Base-by-base conservation (phyloP, 64 coral and sea anemone genomes). In the Montipora efflorescens region DNA sequence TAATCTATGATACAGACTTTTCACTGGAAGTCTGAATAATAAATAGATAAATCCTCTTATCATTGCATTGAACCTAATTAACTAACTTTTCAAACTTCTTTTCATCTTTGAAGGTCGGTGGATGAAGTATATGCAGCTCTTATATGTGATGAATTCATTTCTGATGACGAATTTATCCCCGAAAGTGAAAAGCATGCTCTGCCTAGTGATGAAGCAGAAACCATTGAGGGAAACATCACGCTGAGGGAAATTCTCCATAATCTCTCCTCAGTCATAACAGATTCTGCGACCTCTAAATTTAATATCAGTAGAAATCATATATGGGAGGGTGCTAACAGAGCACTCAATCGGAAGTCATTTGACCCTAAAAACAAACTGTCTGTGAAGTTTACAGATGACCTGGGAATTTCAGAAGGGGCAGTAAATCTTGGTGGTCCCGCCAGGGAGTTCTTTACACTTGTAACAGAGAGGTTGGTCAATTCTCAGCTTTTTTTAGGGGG, bases 301-400 rank as follows among this genome's bases (percentile, higher is more conserved):
- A 92, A 82, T 46, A 92, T 84, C 14, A 92, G 90, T 57, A 92
- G 90, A 75, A 92, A 83, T 92, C 90, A 92, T 14, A 75, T 83
- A 19, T 92, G 79, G 80, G 90, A 92, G 78, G 78, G 90, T 81
- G 73, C 92, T 19, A 82, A 82, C 19, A 66, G 64, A 74, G 92
- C 36, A 48, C 84, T 94, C 13, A 89, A 89, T 53, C 43, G 86
- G 53, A 94, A 89, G 81, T 82, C 85, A 73, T 94, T 94, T 69
- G 28, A 70, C 25, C 78, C 85, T 48, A 16, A 23, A 80, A 94
- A 94, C 59, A 94, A 89, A 61, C 52, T 94, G 7, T 94, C 86
- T 11, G 85, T 94, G 7, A 89, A 94, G 81, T 94, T 94, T 45
- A 94, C 92, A 55, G 85, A 89, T 87, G 86, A 89, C 76, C 82